Percentiles rank a stretch among this genome's conserved stretches.
phyloP scores from a whole-genome alignment of 2,797 vertebrate genomes.

The Menidia menidia region DNA sequence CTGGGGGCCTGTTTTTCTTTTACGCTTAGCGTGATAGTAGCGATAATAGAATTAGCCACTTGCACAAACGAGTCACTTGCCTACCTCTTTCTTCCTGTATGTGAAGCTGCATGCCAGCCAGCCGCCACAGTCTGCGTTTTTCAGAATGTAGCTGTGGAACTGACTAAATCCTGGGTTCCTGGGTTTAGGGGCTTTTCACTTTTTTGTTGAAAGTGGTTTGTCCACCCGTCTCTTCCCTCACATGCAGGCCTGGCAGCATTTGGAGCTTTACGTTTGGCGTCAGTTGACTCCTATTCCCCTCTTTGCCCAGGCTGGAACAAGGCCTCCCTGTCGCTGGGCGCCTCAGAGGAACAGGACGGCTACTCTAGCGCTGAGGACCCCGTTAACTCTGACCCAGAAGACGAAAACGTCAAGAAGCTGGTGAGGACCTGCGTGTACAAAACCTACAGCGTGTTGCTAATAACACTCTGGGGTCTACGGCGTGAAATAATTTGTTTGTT shows the following conservation, averaged over 20 bases:
- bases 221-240: slow-evolving; percentile 10
- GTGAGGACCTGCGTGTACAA: slow-evolving; percentile 73
- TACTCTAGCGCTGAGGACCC: slow-evolving; percentile 96
- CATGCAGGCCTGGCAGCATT: not conserved
- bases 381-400: slow-evolving; percentile 94
- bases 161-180: slow-evolving; percentile 32
- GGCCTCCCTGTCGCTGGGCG: slow-evolving; percentile 88
- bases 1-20: slow-evolving; percentile 9
- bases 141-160: slow-evolving; percentile 18
- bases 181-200: slow-evolving; percentile 28
- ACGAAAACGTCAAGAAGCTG: slow-evolving; percentile 89
- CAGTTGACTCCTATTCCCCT: slow-evolving; percentile 8
- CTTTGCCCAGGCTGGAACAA: slow-evolving; percentile 90
- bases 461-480: not conserved
- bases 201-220: slow-evolving; percentile 25
- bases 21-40: not conserved
- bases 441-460: not conserved
- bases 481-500: not conserved
- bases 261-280: not conserved
- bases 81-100: slow-evolving; percentile 29
- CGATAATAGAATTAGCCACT: slow-evolving; percentile 11
- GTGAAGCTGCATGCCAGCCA: slow-evolving; percentile 53
- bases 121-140: not conserved
- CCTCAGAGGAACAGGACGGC: slow-evolving; percentile 91
- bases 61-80: slow-evolving; percentile 22